These are phyloP conservation scores for Euthynnus affinis DNA, from an alignment of 2,797 vertebrate species.

Conservation along the genomic window DNA sequence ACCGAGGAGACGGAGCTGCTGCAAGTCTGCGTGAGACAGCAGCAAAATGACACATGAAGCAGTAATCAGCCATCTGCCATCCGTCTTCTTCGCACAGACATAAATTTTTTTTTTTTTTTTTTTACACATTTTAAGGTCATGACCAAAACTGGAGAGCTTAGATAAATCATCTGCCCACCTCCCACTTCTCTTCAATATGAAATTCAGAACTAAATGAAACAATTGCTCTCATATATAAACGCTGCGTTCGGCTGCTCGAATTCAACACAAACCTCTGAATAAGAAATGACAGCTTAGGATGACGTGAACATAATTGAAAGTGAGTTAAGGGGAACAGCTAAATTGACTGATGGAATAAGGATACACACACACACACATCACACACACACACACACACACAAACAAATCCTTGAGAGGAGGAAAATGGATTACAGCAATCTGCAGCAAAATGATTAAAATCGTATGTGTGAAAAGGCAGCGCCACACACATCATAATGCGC, in stretches of 20 bases:
- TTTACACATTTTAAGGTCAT: constrained; percentile 7
- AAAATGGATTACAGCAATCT: constrained; percentile 58
- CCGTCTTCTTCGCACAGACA: neutral
- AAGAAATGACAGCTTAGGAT: constrained; percentile 39
- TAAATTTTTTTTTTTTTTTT: neutral
- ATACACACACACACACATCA: neutral
- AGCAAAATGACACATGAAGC: constrained; percentile 1
- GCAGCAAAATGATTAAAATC: constrained; percentile 60
- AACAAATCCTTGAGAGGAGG: neutral
- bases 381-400: constrained; percentile 5
- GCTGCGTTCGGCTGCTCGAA: neutral
- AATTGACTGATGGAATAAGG: constrained; percentile 37
- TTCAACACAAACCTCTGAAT: constrained; percentile 44
- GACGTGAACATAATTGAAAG: constrained; percentile 50
- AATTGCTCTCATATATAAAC: constrained; percentile 7
- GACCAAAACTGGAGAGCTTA: neutral
- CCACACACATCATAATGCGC: constrained; percentile 8
- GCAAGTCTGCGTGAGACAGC: constrained; percentile 5
- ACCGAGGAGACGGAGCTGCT: no score
- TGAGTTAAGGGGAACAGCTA: constrained; percentile 39
- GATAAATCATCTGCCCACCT: constrained; percentile 13
- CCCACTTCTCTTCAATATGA: constrained; percentile 12
- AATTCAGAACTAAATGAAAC: constrained; percentile 3
- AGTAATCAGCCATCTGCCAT: constrained; percentile 8
- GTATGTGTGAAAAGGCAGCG: constrained; percentile 22